A percentile compares a stretch with the other conserved stretches of the same genome.
Evolutionary conservation across 2,888 invertebrate genomes (phyloP).

Genomic region (Drosophila antonietae): DNA sequence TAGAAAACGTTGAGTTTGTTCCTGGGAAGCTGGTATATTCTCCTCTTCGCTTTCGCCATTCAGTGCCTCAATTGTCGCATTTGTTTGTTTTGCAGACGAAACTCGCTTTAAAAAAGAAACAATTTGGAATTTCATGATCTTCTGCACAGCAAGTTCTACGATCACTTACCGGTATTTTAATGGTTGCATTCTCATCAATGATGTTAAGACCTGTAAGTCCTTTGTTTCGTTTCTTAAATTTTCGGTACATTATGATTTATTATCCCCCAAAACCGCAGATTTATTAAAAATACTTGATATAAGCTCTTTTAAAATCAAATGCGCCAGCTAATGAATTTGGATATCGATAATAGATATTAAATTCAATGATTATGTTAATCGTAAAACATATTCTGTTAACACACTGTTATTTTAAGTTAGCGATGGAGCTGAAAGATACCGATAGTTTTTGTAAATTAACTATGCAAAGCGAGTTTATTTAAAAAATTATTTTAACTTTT

Average conservation of each 20-base stretch:
- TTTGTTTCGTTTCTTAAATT: slow-evolving; percentile 51
- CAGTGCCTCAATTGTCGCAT: slow-evolving; percentile 33
- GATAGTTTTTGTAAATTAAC: background rate
- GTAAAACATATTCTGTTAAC: background rate
- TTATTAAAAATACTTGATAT: background rate
- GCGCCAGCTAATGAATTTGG: background rate
- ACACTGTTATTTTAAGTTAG: background rate
- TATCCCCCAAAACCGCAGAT: background rate
- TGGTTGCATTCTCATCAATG: slow-evolving; percentile 81
- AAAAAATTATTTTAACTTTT: too few relatives aligned
- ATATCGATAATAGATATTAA: slow-evolving; percentile 16
- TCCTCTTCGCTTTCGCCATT: slow-evolving; percentile 82
- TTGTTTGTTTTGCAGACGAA: slow-evolving; percentile 21
- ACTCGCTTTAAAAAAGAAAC: slow-evolving; percentile 34
- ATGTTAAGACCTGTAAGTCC: slow-evolving; percentile 61
- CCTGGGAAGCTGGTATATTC: slow-evolving; percentile 83
- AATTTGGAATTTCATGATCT: background rate
- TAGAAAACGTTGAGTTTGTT: slow-evolving; percentile 83
- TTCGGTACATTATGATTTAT: slow-evolving; percentile 48
- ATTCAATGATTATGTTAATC: background rate
- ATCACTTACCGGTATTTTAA: slow-evolving; percentile 76
- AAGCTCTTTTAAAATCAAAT: slow-evolving; percentile 33
- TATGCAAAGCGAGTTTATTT: background rate
- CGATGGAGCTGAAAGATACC: background rate
- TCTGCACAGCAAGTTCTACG: too few relatives aligned